Base-by-base conservation (phyloP, 2,797 vertebrate species). In the Rhodeus uyekii region DNA sequence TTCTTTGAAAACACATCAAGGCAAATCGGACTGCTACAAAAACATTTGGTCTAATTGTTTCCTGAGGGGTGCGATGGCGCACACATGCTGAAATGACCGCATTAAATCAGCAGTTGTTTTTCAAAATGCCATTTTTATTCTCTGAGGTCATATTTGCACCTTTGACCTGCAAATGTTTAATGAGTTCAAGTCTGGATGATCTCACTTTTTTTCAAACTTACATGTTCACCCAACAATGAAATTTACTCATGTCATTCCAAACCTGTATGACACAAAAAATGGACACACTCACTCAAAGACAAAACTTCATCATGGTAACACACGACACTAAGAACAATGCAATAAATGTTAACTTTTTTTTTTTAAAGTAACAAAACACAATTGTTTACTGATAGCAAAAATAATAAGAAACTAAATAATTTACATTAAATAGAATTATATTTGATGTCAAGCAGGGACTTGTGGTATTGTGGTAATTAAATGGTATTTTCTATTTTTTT, bases 1-100 rank as follows among this genome's bases (percentile, higher is more conserved):
- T 84, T 87, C 86, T 92, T 92, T 94, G 91, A 93, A 91, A 91
- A 88, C 78, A 90, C 89, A 90, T 93, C 88, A 92, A 90, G 88
- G 89, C 58, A 4, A 82, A 69, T 64, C 81, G 29, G 86, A 44
- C 87, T 91, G 86, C 84, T 87, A 91, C 81, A 87, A 90, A 84
- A 92, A 90, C 86, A 88, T 86, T 89, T 84, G 16, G 53, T 86
- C 38, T 91, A 91, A 91, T 92, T 90, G 86, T 91, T 91, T 92
- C 85, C 78, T 83, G 64, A 90, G 84, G 86, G 84, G 63, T 83
- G 88, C 68, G 86, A 76, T 77, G 85, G 48, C 76, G 39, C 63
- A 16, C 73, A 83, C 86, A 88, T 81, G 81, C 82, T 87, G 81
- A 76, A 87, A 53, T 76, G 36, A 60, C 36, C 16, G 60, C 58